Evolutionary conservation across 2,797 vertebrate species (phyloP).

Genomic region (Squalus acanthias): DNA sequence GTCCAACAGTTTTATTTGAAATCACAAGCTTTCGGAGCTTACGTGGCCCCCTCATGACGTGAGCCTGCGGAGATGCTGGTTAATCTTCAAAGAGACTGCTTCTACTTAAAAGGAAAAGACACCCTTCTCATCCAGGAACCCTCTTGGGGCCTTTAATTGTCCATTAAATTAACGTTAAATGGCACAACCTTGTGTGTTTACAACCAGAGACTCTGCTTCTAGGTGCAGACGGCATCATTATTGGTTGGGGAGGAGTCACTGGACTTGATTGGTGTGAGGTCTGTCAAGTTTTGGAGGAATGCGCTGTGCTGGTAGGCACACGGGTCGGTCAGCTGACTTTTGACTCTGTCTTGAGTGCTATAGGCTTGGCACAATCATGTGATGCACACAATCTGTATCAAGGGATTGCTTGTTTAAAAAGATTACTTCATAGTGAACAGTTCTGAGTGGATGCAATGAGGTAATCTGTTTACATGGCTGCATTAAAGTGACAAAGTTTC

Average conservation of each 20-base stretch:
- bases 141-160: neutral
- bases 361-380: neutral
- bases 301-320: neutral
- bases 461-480: neutral
- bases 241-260: neutral
- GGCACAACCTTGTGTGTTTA: neutral
- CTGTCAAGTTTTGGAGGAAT: neutral
- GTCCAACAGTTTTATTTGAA: no score
- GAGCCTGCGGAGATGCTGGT: neutral
- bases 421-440: neutral
- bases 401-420: neutral
- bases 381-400: neutral
- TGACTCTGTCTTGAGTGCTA: neutral
- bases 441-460: neutral
- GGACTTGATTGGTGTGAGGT: neutral
- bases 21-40: no score
- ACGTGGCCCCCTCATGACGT: neutral
- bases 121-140: neutral
- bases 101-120: no score
- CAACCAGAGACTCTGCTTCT: neutral
- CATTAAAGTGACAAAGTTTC: neutral
- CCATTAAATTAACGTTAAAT: neutral
- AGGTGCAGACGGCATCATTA: neutral
- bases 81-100: neutral
- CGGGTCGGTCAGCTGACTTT: neutral